phyloP scores from a whole-genome alignment of 2,797 vertebrate species.

The Arremon brunneinucha region DNA sequence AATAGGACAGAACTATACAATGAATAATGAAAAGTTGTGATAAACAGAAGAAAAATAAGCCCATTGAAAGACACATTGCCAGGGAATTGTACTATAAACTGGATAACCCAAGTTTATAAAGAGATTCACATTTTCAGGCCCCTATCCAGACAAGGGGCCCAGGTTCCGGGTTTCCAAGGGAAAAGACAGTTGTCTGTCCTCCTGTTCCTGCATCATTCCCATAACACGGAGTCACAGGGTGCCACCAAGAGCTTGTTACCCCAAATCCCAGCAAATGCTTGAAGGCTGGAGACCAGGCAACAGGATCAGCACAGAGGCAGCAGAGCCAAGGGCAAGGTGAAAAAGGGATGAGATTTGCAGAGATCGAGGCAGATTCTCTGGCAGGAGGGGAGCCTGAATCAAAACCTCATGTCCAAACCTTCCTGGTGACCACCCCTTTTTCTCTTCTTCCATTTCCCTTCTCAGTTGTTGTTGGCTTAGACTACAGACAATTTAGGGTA shows the following conservation, averaged over 20 bases:
- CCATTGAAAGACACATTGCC: background rate
- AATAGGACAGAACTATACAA: constrained; percentile 1
- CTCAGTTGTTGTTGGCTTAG: constrained; percentile 60
- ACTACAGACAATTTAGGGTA: constrained; percentile 53
- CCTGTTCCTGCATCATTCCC: background rate
- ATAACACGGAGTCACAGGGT: fast-evolving
- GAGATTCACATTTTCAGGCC: constrained; percentile 50
- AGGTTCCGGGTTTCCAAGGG: background rate
- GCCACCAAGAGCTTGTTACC: background rate
- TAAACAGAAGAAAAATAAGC: background rate
- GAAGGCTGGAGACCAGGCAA: background rate
- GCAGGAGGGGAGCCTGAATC: background rate
- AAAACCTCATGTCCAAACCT: constrained; percentile 33
- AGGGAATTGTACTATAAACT: constrained; percentile 24
- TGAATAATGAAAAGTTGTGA: constrained; percentile 27
- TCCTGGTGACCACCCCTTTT: constrained; percentile 40
- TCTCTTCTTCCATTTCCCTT: constrained; percentile 58
- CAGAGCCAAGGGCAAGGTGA: background rate
- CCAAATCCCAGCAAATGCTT: background rate
- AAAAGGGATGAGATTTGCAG: background rate
- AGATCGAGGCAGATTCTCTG: background rate
- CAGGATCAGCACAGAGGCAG: background rate
- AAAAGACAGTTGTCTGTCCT: background rate
- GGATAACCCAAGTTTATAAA: constrained; percentile 37
- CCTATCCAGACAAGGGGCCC: constrained; percentile 53